Evolutionary conservation across 2,797 vertebrate genomes (phyloP), one percentile per base, ranked within the genome.

Genomic region (Rhabdomys pumilio): DNA sequence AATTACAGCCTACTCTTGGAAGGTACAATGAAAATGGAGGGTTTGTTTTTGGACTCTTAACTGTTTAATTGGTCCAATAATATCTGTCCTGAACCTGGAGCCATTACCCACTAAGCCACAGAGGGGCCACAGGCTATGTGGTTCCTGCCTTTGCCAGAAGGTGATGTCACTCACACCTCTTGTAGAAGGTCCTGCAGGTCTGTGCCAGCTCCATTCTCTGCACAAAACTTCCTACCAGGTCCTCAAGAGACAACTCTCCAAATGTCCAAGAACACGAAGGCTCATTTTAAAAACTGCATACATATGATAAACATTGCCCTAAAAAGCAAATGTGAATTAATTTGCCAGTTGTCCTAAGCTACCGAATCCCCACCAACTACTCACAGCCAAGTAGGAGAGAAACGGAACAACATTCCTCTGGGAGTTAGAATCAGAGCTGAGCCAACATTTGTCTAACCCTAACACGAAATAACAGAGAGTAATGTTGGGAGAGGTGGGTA

Each of bases 1-100:
- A 97, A 67, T 95, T 75, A 91, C 0, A 26, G 85, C 83, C 80
- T 79, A 50, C 80, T 83, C 67, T 96, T 81, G 72, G 81, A 97
- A 90, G 93, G 69, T 89, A 47, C 80, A 93, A 90, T 57, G 89
- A 97, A 96, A 96, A 94, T 57, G 29, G 38, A 82, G 89, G 34
- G 47, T 38, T 86, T 79, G 92, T 81, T 83, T 93, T 72, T 47
- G n/a, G n/a, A 53, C 73, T 95, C 55, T 77, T 24, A 91, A 65
- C 76, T 73, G 22, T 90, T 94, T 94, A 96, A 92, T 92, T 83
- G 92, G 53, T 47, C 53, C 86, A 92, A 61, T 89, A 94, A 94
- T 86, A 91, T 97, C 75, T 96, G 53, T 92, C 86, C 57, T 90
- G 73, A 89, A 85, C 38, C 55, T 92, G 72, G 77, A 0, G 1